Evolutionary conservation across 2,113 vertebrate species (phyloP).

Genomic region (Tonatia bakeri): DNA sequence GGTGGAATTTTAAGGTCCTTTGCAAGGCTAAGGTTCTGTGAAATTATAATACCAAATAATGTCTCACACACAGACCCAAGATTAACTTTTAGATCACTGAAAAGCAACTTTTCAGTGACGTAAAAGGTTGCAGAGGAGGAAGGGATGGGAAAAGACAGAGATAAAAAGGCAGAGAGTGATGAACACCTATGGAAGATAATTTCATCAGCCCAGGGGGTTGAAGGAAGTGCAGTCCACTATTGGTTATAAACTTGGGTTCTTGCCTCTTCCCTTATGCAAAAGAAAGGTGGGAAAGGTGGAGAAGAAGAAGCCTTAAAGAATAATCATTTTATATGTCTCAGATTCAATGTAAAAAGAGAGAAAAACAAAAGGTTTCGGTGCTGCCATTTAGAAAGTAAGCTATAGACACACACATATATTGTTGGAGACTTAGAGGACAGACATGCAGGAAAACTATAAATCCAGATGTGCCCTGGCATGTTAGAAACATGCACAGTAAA

Average conservation of each 20-base stretch:
- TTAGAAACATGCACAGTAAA: not conserved
- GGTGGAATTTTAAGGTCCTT: not conserved
- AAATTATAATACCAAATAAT: not conserved
- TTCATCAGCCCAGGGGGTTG: not conserved
- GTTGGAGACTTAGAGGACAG: not conserved
- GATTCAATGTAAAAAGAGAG: not conserved
- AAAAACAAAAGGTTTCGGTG: not conserved
- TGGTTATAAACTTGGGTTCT: not conserved
- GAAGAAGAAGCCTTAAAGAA: not conserved
- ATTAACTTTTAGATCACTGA: not conserved
- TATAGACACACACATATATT: not conserved
- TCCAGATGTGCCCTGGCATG: slow-evolving; percentile 47
- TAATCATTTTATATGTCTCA: not conserved
- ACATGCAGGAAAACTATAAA: not conserved
- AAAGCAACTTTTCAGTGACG: not conserved
- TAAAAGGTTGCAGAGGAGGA: not conserved
- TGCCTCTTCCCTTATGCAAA: not conserved
- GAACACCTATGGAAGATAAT: not conserved
- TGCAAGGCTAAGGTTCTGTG: not conserved
- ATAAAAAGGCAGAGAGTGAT: not conserved
- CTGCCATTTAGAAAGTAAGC: slow-evolving; percentile 46
- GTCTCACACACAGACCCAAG: not conserved
- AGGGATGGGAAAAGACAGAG: not conserved
- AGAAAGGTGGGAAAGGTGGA: not conserved
- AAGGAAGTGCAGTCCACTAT: not conserved